Evolutionary conservation across 2,113 vertebrate genomes (phyloP), one percentile per base, ranked within the genome.

Genomic region (Tapirus terrestris): DNA sequence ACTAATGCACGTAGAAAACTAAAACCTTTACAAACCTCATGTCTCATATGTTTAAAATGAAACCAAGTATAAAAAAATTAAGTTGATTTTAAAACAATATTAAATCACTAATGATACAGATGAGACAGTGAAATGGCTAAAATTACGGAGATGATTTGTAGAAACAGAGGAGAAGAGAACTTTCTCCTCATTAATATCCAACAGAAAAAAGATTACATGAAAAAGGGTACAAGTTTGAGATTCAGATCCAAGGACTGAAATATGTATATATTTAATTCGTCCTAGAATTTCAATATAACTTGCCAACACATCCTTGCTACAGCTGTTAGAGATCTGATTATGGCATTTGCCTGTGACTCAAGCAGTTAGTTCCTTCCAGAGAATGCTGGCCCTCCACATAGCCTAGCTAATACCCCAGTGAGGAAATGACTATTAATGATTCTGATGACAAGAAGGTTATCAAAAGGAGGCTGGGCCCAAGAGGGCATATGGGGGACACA

Each of bases 291-390:
- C 94, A 98, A 63, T 97, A 94, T 96, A 95, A 96, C 96, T 98
- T 98, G 97, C 97, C 97, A 98, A 98, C 93, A 96, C 96, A 98
- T 97, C 97, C 92, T 97, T 96, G 92, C 97, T 97, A 95, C 92
- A 98, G 98, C 98, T 98, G 98, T 97, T 98, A 96, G 96, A 97
- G 96, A 98, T 98, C 97, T 98, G 94, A 98, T 98, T 98, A 98
- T 92, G 97, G 96, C 94, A 97, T 97, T 97, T 98, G 93, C 91
- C 97, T 81, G 51, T 98, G 98, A 98, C 89, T 98, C 18, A 95
- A 95, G 39, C n/a, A 95, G 93, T 96, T 87, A 97, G 96, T 98
- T 98, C 94, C 96, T 98, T 97, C 97, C 98, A 98, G 95, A 98
- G 95, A 56, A n/a, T 79, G 84, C 63, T 98, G 96, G 98, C 97